Percentiles rank a stretch among this genome's conserved stretches.
phyloP scores from a whole-genome alignment of 2,888 invertebrate genomes.

The Prenolepis imparis region DNA sequence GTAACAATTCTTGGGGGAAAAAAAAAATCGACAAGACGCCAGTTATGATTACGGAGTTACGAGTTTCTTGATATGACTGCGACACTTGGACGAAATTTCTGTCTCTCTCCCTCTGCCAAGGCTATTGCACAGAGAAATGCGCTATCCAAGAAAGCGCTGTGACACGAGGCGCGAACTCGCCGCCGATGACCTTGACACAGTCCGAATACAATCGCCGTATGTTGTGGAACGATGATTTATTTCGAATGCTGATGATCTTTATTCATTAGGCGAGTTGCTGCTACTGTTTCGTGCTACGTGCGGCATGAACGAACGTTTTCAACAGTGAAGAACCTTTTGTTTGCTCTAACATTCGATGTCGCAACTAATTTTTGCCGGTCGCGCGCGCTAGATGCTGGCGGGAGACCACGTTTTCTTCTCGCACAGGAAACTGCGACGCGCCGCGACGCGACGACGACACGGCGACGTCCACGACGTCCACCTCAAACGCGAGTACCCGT shows the following conservation, averaged over 20 bases:
- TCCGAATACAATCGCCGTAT: slow-evolving; percentile 61
- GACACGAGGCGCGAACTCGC: slow-evolving; percentile 38
- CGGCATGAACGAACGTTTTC: background rate
- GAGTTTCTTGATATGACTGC: background rate
- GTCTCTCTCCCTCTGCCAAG: background rate
- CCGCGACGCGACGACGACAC: background rate
- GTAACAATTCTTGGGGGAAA: slow-evolving; percentile 36
- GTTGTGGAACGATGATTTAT: slow-evolving; percentile 19
- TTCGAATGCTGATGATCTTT: slow-evolving; percentile 23
- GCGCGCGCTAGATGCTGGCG: background rate
- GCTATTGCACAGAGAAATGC: slow-evolving; percentile 56
- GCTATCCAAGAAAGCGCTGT: slow-evolving; percentile 21
- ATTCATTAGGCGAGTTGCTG: background rate
- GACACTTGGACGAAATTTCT: background rate
- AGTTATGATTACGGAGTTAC: background rate
- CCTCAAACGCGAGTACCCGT: background rate
- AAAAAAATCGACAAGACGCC: background rate
- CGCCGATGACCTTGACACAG: slow-evolving; percentile 73
- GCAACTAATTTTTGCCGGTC: background rate
- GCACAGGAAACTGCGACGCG: slow-evolving; percentile 8
- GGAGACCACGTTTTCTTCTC: background rate
- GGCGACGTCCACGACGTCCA: background rate
- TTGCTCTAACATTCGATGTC: background rate
- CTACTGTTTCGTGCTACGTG: slow-evolving; percentile 8
- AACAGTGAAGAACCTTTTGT: background rate